A percentile compares a stretch with the other conserved stretches of the same genome.
These are phyloP conservation scores for Yasuhikotakia modesta DNA, from an alignment of 2,797 vertebrate genomes.

Conservation along the genomic window DNA sequence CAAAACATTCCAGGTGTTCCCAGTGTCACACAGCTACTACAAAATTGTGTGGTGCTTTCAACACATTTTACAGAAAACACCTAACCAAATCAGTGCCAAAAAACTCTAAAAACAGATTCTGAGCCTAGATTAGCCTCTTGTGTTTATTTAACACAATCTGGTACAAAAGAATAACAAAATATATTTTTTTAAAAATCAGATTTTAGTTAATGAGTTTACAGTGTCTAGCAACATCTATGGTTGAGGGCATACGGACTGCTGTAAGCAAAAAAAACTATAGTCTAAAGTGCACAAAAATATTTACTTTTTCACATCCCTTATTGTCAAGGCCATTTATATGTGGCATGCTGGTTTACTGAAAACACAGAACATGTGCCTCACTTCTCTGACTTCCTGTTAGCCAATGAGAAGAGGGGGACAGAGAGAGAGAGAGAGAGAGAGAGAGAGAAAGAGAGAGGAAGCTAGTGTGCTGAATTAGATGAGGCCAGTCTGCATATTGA, in stretches of 20 bases:
- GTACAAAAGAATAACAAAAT: too few species aligned
- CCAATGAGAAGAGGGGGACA: conserved; percentile 48
- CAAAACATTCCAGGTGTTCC: neutral
- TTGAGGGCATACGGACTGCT: neutral
- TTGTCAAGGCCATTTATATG: conserved; percentile 50
- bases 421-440: conserved; percentile 28
- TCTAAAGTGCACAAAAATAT: neutral
- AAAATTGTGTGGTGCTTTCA: too few species aligned
- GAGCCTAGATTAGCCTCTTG: too few species aligned
- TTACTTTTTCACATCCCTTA: conserved; percentile 16
- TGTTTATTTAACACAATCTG: too few species aligned
- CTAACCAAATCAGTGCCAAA: too few species aligned
- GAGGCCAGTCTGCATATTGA: conserved; percentile 65
- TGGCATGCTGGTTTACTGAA: conserved; percentile 38
- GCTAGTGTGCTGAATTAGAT: neutral
- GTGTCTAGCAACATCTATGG: neutral
- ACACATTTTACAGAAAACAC: too few species aligned
- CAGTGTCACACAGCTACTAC: too few species aligned
- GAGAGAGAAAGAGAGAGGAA: conserved; percentile 2
- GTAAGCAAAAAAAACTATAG: neutral
- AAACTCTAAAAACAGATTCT: too few species aligned
- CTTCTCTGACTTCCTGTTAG: conserved; percentile 59
- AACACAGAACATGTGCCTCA: conserved; percentile 40
- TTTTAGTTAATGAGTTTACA: too few species aligned
- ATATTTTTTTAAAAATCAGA: too few species aligned